A percentile compares a stretch with the other conserved stretches of the same genome.
These are phyloP conservation scores for Neoitamus cyanurus DNA, from an alignment of 2,888 invertebrate genomes.

Conservation along the genomic window DNA sequence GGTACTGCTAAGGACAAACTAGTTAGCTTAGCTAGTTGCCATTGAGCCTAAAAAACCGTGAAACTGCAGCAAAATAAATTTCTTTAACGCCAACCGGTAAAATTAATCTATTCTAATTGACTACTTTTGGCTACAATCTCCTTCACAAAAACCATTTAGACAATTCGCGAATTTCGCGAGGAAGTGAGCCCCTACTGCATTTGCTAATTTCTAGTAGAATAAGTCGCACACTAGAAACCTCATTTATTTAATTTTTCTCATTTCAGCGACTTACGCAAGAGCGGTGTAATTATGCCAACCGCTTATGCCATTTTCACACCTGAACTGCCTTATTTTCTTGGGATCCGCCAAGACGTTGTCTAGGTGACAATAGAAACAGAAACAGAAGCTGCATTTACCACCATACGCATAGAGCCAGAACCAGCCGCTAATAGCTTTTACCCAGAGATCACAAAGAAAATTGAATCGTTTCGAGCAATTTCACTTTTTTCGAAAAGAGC, in stretches of 20 bases:
- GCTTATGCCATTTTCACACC: constrained; percentile 16
- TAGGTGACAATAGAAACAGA: constrained; percentile 30
- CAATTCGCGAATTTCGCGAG: background rate
- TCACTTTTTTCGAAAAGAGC: constrained; percentile 11
- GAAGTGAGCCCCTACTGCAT: background rate
- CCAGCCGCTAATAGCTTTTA: background rate
- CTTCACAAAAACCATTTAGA: background rate
- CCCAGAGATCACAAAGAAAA: constrained; percentile 7
- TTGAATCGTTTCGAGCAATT: constrained; percentile 26
- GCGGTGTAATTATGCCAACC: background rate
- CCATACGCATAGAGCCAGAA: background rate
- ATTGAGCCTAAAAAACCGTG: background rate
- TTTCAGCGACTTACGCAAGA: background rate
- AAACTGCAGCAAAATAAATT: background rate
- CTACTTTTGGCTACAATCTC: background rate
- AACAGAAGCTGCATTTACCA: background rate
- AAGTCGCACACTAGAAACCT: background rate
- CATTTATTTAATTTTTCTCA: constrained; percentile 30
- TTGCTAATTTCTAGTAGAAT: background rate
- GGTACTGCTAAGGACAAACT: too few species aligned
- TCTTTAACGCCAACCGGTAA: background rate
- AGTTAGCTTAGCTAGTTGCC: background rate
- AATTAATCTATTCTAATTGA: background rate
- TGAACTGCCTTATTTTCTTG: background rate
- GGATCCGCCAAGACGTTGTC: background rate